Percentiles rank a stretch among this genome's conserved stretches.
These are phyloP conservation scores for Sialis fuliginosa DNA, from an alignment of 2,888 invertebrate species.

Conservation along the genomic window DNA sequence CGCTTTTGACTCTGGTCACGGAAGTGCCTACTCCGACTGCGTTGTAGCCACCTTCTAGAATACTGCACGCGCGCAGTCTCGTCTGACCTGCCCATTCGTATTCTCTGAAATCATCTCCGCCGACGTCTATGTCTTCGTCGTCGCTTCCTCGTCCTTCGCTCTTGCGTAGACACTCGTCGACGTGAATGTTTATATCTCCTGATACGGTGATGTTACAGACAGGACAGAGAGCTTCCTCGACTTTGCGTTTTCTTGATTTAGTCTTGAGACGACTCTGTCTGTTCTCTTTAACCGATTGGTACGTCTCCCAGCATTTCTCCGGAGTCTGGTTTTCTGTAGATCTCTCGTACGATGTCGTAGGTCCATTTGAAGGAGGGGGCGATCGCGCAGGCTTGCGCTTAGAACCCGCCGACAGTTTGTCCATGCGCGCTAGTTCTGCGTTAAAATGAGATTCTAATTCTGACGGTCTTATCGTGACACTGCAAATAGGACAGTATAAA, in stretches of 20 bases:
- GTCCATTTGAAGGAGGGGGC: slow-evolving; percentile 17
- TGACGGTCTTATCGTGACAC: slow-evolving; percentile 60
- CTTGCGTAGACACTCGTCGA: slow-evolving; percentile 45
- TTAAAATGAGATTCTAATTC: slow-evolving; percentile 72
- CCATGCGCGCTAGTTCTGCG: slow-evolving; percentile 59
- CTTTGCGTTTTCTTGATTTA: slow-evolving; percentile 48
- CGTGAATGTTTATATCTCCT: slow-evolving; percentile 54
- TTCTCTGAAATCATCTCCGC: slow-evolving; percentile 54
- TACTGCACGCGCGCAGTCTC: slow-evolving; percentile 51
- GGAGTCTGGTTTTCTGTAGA: slow-evolving; percentile 28
- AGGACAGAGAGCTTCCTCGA: slow-evolving; percentile 51
- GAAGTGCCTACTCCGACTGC: slow-evolving; percentile 27
- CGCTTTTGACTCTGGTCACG: slow-evolving; percentile 19
- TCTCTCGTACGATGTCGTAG: slow-evolving; percentile 24
- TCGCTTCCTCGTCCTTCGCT: slow-evolving; percentile 25
- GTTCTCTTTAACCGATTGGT: slow-evolving; percentile 54
- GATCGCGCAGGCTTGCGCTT: slow-evolving; percentile 15
- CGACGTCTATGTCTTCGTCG: slow-evolving; percentile 66
- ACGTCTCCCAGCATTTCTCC: slow-evolving; percentile 53
- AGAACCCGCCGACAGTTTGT: slow-evolving; percentile 28
- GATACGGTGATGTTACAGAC: slow-evolving; percentile 58
- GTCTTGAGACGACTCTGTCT: slow-evolving; percentile 45
- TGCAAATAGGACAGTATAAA: slow-evolving; percentile 77
- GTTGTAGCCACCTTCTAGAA: slow-evolving; percentile 49
- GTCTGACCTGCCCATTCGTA: slow-evolving; percentile 89